Percentiles rank a stretch among this genome's conserved stretches.
Conservation (phyloP, 2,797 vertebrate species). For the Coendou prehensilis region DNA sequence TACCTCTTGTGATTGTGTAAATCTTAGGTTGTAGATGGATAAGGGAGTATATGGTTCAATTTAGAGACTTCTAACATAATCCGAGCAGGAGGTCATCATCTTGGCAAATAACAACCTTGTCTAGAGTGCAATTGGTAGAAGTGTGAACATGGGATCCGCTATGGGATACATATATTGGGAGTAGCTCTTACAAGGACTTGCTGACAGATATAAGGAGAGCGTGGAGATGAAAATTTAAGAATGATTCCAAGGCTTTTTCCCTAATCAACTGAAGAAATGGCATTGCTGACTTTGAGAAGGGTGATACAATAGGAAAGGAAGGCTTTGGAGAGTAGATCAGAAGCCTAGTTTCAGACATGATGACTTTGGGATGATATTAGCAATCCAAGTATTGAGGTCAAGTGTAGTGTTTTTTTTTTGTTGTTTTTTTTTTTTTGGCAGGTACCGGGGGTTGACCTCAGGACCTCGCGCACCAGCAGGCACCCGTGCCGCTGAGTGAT, state of each 20-base stretch:
- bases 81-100: slow-evolving; percentile 63
- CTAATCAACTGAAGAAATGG: background rate
- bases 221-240: background rate
- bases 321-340: background rate
- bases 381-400: background rate
- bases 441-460: too few relatives aligned
- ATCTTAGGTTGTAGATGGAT: background rate
- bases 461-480: too few relatives aligned
- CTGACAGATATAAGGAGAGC: slow-evolving; percentile 50
- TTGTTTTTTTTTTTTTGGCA: too few relatives aligned
- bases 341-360: background rate
- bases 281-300: background rate
- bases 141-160: slow-evolving; percentile 64
- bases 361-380: slow-evolving; percentile 37
- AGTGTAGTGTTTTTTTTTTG: background rate
- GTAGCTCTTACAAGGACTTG: slow-evolving; percentile 3
- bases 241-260: background rate
- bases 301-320: background rate
- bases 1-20: background rate
- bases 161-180: slow-evolving; percentile 26
- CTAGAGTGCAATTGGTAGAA: background rate
- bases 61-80: slow-evolving; percentile 44
- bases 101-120: slow-evolving; percentile 54
- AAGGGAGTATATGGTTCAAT: background rate
- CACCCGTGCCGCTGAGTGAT: too few relatives aligned